Base-by-base conservation (phyloP, 2,797 vertebrate species). In the Gallinago solitaria region DNA sequence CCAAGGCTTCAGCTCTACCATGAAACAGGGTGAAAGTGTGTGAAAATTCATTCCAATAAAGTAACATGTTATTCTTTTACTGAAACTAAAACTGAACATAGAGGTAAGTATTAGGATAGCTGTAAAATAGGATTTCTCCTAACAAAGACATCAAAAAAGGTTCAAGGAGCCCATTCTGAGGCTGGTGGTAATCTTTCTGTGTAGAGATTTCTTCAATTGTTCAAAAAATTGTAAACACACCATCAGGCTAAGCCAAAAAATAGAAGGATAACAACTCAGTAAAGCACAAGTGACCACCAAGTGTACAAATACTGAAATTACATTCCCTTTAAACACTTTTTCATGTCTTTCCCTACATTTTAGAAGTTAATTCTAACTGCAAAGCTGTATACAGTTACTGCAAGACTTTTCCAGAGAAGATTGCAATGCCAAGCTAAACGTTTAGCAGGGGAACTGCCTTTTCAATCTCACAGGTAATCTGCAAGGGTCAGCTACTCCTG, bases 31-130 rank as follows among this genome's bases (percentile, higher is more conserved):
- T 54, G 21, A 91, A 92, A 83, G 16, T 23, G 27, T 57, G 75
- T 68, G 64, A 91, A 93, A 96, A 92, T 54, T 59, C 37, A 83
- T 57, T n/a, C 61, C 24, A 59, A 37, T 88, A 60, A 82, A 90
- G 17, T 53, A 64, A 37, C 12, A 30, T 32, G 67, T 70, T 84
- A 50, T 69, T 78, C 33, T 61, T 76, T 32, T 83, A 63, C 45
- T 77, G n/a, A 73, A 91, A 82, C 35, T 51, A 80, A 89, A 89
- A 75, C n/a, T 64, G 50, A 89, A 51, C 27, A 43, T 6, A 83
- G 35, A 81, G 11, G 10, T 56, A 85, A 92, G 39, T 81, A 41
- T 56, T 71, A 92, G 28, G 50, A 57, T 33, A 59, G 15, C 16
- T 37, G 19, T 25, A 71, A 93, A 83, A 73, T 33, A 86, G 59